Evolutionary conservation across 2,797 vertebrate species (phyloP), one percentile per base, ranked within the genome.

Genomic region (Morelia viridis): DNA sequence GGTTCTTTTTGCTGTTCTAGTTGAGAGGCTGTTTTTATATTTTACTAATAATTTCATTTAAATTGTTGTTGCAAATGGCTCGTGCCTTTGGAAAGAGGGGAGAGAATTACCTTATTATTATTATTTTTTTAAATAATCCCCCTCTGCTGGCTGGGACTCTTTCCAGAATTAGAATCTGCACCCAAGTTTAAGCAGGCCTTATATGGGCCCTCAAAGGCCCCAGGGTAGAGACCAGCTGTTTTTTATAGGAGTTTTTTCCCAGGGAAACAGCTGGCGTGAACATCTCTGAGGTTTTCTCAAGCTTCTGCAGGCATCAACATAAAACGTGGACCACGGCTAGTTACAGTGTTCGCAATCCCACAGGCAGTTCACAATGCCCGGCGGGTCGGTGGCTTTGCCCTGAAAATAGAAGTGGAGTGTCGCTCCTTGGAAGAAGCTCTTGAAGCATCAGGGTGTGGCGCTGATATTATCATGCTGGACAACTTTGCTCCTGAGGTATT

Each of bases 401-500:
- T 97, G 91, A 98, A 98, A 96, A 96, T 98, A 2, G 98, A 98
- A 93, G 98, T 98, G 80, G 98, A 99, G 95, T 98, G 98, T 56
- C 1, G 97, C 12, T 97, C 96, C 6, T 86, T 94, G 46, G 96
- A 95, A 4, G 98, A 98, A 89, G 98, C 97, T 0, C 2, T 96
- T 31, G 97, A 97, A 93, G 98, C 98, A 0, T 98, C 97, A 0
- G 8, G 13, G 28, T 98, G 97, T 0, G 98, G 98, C 4, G 98
- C 98, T 0, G 98, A 99, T 85, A 97, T 98, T 0, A 92, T 98
- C 10, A 97, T 98, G 98, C 94, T 98, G 95, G 98, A 99, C 96
- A 98, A 98, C 96, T 97, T 98, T 88, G 92, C 91, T 58, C 97
- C 98, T 13, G 96, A 98, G 98, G 98, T 98, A 93, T 94, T 92